Conservation (phyloP, 2,888 invertebrate genomes). For the Alloplasta piceator region DNA sequence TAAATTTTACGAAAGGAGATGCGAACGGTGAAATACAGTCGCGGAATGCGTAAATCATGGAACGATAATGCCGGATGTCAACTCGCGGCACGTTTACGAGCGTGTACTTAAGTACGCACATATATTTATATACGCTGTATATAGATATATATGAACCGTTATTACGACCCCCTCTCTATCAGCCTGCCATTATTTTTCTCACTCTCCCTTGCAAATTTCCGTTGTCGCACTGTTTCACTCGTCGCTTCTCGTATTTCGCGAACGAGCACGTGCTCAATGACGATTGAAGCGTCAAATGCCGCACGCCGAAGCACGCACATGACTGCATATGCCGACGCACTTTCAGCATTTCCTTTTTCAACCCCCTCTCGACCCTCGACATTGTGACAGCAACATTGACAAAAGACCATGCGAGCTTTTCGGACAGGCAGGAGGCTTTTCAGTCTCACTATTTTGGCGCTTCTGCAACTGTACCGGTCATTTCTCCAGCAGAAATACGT, state of each 20-base stretch:
- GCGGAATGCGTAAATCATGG: constrained; percentile 78
- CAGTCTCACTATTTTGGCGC: constrained; percentile 29
- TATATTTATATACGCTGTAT: constrained; percentile 14
- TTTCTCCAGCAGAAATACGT: too few relatives aligned
- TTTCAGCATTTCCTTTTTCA: constrained; percentile 18
- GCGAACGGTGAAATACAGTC: constrained; percentile 79
- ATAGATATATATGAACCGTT: too few relatives aligned
- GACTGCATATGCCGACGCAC: constrained; percentile 16
- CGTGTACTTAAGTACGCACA: constrained; percentile 67
- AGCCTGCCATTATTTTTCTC: constrained; percentile 13
- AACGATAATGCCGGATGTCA: constrained; percentile 81
- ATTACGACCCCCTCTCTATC: constrained; percentile 7
- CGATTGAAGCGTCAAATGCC: constrained; percentile 60
- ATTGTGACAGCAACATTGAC: constrained; percentile 17
- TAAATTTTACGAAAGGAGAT: constrained; percentile 79
- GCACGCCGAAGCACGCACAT: constrained; percentile 30
- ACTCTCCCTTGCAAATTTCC: neutral
- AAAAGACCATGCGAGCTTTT: constrained; percentile 15
- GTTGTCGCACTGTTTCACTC: neutral
- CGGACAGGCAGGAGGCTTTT: constrained; percentile 22
- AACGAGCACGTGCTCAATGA: constrained; percentile 42
- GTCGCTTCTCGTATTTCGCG: constrained; percentile 21
- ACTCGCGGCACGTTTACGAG: constrained; percentile 77
- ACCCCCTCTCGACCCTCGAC: neutral
- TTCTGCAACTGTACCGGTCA: too few relatives aligned